phyloP scores from a whole-genome alignment of 1,140 invertebrate species.

The Portunus trituberculatus region DNA sequence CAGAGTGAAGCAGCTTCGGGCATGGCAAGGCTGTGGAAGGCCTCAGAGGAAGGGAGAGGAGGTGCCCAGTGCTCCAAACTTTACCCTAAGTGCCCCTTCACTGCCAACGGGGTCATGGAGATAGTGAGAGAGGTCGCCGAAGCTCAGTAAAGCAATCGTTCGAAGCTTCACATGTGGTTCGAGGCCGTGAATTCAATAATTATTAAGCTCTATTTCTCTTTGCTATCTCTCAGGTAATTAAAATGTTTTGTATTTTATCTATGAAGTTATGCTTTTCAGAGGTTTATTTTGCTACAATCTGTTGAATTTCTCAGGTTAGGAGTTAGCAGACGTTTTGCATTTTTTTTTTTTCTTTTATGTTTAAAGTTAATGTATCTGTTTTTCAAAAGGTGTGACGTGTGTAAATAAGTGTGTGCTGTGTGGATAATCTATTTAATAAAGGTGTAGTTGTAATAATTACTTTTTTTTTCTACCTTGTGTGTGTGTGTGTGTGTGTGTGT shows the following conservation, averaged over 20 bases:
- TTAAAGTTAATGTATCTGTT: neutral
- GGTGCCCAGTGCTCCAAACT: neutral
- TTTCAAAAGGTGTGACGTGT: neutral
- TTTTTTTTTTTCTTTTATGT: no score
- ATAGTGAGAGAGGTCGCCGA: conserved; percentile 27
- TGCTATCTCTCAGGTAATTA: neutral
- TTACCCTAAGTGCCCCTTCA: conserved; percentile 46
- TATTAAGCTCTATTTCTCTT: neutral
- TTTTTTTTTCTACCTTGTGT: neutral
- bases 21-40: neutral
- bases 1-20: neutral
- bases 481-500: conserved; percentile 45
- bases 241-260: neutral
- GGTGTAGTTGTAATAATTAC: neutral
- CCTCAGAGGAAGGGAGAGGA: neutral
- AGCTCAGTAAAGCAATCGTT: neutral
- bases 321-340: no score
- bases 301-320: neutral
- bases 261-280: neutral
- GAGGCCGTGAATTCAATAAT: neutral
- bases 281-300: neutral
- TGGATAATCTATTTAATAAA: neutral
- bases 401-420: neutral
- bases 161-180: neutral
- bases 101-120: neutral